These are phyloP conservation scores for Itoplectis maculator DNA, from an alignment of 2,888 invertebrate genomes.

Conservation along the genomic window DNA sequence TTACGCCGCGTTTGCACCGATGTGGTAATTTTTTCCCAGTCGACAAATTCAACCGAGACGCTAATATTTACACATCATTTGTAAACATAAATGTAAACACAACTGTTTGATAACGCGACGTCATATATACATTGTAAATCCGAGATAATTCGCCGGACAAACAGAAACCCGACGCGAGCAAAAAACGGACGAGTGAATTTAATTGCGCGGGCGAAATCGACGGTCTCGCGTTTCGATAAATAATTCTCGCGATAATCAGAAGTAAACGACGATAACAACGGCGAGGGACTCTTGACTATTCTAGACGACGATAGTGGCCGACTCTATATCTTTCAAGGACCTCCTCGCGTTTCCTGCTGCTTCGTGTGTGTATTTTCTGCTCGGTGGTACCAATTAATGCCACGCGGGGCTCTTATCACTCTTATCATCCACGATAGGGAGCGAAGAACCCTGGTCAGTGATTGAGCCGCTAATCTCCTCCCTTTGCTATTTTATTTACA, in stretches of 20 bases:
- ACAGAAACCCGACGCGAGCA: too few species aligned
- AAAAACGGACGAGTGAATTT: too few species aligned
- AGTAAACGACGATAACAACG: neutral
- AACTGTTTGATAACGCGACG: too few species aligned
- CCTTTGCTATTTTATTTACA: neutral
- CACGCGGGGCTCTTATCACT: constrained; percentile 3
- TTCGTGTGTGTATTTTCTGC: neutral
- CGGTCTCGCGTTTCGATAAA: constrained; percentile 14
- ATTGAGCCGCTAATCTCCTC: neutral
- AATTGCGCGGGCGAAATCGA: neutral
- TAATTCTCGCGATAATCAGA: neutral
- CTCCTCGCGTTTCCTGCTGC: neutral
- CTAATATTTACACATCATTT: too few species aligned
- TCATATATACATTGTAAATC: too few species aligned
- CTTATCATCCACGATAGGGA: constrained; percentile 20
- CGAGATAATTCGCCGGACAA: too few species aligned
- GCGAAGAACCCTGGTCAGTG: neutral
- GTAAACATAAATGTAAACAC: too few species aligned
- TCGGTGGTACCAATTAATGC: constrained; percentile 7
- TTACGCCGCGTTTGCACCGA: too few species aligned
- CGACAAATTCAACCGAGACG: too few species aligned
- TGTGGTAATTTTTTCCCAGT: too few species aligned
- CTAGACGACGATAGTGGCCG: neutral
- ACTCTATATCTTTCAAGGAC: constrained; percentile 33
- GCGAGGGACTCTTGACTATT: neutral